phyloP scores from a whole-genome alignment of 2,888 invertebrate species.

The Parasteatoda lunata region DNA sequence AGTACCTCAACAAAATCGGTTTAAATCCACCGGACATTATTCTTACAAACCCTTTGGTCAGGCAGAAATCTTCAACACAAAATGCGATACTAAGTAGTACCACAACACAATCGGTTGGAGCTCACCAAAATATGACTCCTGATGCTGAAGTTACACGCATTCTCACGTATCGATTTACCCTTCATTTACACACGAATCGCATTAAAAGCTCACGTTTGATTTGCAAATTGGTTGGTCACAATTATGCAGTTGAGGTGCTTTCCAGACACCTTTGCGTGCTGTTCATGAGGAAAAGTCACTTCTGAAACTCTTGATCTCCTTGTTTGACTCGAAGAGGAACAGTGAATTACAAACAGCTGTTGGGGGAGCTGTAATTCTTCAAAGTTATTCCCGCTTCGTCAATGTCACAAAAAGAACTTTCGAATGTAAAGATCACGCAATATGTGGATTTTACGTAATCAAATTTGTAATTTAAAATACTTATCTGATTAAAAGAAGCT shows the following conservation, averaged over 20 bases:
- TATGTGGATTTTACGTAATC: too few species aligned
- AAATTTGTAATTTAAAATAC: too few species aligned
- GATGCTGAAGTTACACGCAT: constrained; percentile 38
- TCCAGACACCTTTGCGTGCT: constrained; percentile 59
- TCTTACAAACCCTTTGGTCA: too few species aligned
- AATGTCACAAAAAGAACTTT: too few species aligned
- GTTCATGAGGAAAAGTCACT: constrained; percentile 45
- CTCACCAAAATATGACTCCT: constrained; percentile 38
- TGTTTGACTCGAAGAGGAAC: neutral
- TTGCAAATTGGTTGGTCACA: constrained; percentile 55
- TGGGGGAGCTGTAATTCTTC: neutral
- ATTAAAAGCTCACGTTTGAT: constrained; percentile 64
- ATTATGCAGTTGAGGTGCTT: constrained; percentile 50
- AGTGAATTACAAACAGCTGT: neutral
- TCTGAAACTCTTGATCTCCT: constrained; percentile 29
- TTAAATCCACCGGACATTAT: too few species aligned
- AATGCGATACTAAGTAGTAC: neutral
- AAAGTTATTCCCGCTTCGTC: too few species aligned
- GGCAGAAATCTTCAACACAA: too few species aligned
- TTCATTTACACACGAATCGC: constrained; percentile 65
- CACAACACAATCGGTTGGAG: constrained; percentile 1
- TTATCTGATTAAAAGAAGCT: too few species aligned
- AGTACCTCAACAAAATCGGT: too few species aligned
- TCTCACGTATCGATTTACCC: constrained; percentile 43
- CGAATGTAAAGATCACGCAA: too few species aligned